Evolutionary conservation across 2,888 invertebrate species (phyloP), one percentile per base, ranked within the genome.

Genomic region (Flexamia atlantica): DNA sequence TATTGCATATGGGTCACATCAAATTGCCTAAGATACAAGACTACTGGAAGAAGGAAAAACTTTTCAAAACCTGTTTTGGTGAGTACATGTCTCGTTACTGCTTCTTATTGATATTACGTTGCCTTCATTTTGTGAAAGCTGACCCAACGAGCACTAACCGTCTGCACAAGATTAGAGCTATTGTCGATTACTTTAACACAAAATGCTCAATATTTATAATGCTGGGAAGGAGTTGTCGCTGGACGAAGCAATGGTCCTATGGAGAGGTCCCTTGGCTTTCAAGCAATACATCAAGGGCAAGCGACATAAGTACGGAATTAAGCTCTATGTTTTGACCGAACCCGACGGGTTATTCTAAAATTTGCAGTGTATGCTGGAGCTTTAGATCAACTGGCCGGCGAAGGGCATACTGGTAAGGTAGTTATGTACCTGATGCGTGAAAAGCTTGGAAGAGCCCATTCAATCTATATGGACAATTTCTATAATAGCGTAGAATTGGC

Each of bases 1-100:
- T 85, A 9, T 72, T 83, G 42, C 85, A 85, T 72, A 85, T 83
- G 42, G 85, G 85, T 2, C 83, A 83, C 3, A 72, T 85, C 0
- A 32, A 80, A 40, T 72, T 85, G 80, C 80, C 81, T 70, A 70
- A 80, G 20, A 36, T 85, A 0, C 81, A 81, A 1, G 85, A 85
- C 30, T 85, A 85, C 50, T 85, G 85, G 85, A 83, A 57, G 9
- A 42, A 28, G 9, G 57, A 85, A 5, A 20, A 20, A 25, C 46
- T 85, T 1, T 28, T 85, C 17, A 83, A 79, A 50, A 57, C 76
- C 4, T 30, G 25, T 36, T 83, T 83, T 46, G 32, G 81, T 0
- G 10, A 32, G 17, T 70, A 36, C 36, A 83, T 85, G 85, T 25
- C 81, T n/a, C 64, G 42, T n/a, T 36, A 83, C 36, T 64, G 83